Base-by-base conservation (phyloP, 2,113 vertebrate genomes). In the Ornithorhynchus anatinus region DNA sequence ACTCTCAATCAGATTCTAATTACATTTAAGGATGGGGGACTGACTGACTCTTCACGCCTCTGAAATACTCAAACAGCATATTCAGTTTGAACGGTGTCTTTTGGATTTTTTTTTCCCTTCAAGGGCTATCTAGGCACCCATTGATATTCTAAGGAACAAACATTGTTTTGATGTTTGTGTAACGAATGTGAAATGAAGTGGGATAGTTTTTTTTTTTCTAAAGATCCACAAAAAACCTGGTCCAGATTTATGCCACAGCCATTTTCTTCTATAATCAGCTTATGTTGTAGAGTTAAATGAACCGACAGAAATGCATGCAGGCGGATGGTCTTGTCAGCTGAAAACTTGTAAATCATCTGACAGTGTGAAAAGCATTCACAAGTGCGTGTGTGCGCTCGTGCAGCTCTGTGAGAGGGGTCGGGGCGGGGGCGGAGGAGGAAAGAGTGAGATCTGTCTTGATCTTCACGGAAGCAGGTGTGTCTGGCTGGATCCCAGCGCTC, bases 261-360 rank as follows among this genome's bases (percentile, higher is more conserved):
- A 62, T 69, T 69, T 71, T 69, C 42, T 51, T 85, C 81, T 8
- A 27, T 88, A 85, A 92, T 86, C 90, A 89, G 78, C 77, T 85
- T 79, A 59, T 72, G 73, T 79, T 43, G 78, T 64, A 68, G 82
- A 66, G 77, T 80, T 83, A 81, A 81, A 86, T 74, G 81, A 81
- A 81, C 32, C 4, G 9, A 66, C 52, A 47, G 67, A 58, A 73
- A 4, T 57, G 33, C 72, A 52, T 0, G 0, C 63, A 19, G 71
- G 69, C 0, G 4, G 69, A 43, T 0, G 32, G 31, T 29, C 13
- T 60, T 13, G 17, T 73, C 54, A 8, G 71, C 51, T 19, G 69
- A 17, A 66, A 66, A 53, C 65, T 2, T 72, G 77, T 59, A 59
- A 77, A 64, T 51, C 65, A 36, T 15, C 33, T 11, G 0, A 36